Evolutionary conservation across 2,888 invertebrate species (phyloP).

Genomic region (Drosophila diplacantha): DNA sequence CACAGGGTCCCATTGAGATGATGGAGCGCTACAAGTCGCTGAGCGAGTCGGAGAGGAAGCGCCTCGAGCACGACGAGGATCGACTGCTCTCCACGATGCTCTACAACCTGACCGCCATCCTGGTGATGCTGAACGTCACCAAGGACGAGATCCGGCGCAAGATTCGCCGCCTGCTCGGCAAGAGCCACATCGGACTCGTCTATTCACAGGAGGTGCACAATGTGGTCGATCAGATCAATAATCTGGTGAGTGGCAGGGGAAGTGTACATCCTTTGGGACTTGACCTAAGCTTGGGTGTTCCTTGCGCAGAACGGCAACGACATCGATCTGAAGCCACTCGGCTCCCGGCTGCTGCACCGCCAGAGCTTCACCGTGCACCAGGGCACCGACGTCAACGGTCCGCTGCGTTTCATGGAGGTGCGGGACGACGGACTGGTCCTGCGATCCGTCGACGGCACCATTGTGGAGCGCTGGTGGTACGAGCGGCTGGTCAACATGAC

Average conservation of each 20-base stretch:
- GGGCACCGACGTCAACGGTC: conserved; percentile 94
- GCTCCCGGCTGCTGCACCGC: conserved; percentile 94
- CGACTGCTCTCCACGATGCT: conserved; percentile 94
- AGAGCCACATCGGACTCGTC: conserved; percentile 98
- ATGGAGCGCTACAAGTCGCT: conserved; percentile 97
- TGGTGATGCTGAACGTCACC: conserved; percentile 94
- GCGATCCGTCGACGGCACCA: conserved; percentile 89
- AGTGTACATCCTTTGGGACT: not conserved
- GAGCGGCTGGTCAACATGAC: conserved; percentile 99
- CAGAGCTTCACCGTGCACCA: conserved; percentile 99
- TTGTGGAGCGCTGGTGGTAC: conserved; percentile 99
- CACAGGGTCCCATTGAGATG: conserved; percentile 95
- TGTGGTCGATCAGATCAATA: conserved; percentile 94
- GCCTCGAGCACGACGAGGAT: conserved; percentile 98
- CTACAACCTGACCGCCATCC: conserved; percentile 96
- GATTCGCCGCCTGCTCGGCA: conserved; percentile 93
- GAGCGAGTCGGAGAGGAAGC: conserved; percentile 94
- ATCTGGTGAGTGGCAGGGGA: conserved; percentile 83
- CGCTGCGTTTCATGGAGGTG: conserved; percentile 93
- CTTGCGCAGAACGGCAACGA: conserved; percentile 93
- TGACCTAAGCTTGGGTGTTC: not conserved
- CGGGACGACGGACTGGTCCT: conserved; percentile 96
- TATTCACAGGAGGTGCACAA: conserved; percentile 99
- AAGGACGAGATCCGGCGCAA: conserved; percentile 91
- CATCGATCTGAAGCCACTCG: conserved; percentile 96